A percentile compares a stretch with the other conserved stretches of the same genome.
phyloP scores from a whole-genome alignment of 53 echinoderm and acorn worm species.

The Pentamera pediparva region DNA sequence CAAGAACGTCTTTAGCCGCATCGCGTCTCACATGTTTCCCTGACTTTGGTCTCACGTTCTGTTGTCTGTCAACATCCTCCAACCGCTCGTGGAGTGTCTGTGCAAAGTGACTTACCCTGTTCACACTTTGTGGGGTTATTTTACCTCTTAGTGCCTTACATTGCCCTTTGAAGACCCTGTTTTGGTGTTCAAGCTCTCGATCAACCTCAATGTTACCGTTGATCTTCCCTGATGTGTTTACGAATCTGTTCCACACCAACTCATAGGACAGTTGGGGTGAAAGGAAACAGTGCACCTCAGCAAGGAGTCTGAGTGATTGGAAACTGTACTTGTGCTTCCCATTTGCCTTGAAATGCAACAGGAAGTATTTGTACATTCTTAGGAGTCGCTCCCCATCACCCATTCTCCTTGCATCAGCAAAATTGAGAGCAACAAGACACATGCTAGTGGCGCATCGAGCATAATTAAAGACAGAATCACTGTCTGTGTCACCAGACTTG shows the following conservation, averaged over 20 bases:
- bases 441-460: constrained; percentile 40
- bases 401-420: constrained; percentile 48
- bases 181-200: constrained; percentile 39
- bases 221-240: constrained; percentile 32
- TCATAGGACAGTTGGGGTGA: constrained; percentile 46
- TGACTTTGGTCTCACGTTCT: constrained; percentile 8
- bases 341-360: constrained; percentile 37
- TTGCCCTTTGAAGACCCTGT: constrained; percentile 19
- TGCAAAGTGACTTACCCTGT: constrained; percentile 20
- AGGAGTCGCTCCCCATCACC: constrained; percentile 35
- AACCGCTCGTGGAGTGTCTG: constrained; percentile 18
- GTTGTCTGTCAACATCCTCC: constrained; percentile 9
- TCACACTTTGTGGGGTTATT: constrained; percentile 24
- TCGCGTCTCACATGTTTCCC: constrained; percentile 11
- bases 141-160: constrained; percentile 23
- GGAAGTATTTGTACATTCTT: constrained; percentile 33
- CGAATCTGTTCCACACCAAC: constrained; percentile 51
- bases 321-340: constrained; percentile 53
- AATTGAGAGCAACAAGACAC: constrained; percentile 54
- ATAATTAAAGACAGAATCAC: constrained; percentile 34
- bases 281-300: constrained; percentile 53
- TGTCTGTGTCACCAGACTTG: neutral
- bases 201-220: constrained; percentile 51
- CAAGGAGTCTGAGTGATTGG: constrained; percentile 49
- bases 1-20: constrained; percentile 9